A percentile compares a stretch with the other conserved stretches of the same genome.
Evolutionary conservation across 2,113 vertebrate genomes (phyloP).

Genomic region (Hyla sarda): DNA sequence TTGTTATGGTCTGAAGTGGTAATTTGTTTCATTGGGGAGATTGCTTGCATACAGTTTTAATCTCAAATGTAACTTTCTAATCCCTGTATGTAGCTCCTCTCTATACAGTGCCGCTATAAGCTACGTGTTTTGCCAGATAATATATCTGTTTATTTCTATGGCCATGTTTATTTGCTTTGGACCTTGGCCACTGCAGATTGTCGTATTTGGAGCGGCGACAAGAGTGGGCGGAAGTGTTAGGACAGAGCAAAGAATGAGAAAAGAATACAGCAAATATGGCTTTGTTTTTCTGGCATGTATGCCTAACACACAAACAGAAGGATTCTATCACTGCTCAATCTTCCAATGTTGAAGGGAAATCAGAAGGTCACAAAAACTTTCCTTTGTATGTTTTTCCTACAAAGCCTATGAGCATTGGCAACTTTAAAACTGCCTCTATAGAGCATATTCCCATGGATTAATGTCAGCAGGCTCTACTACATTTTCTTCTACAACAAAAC

Average conservation of each 20-base stretch:
- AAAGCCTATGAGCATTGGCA: not conserved
- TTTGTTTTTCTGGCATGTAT: slow-evolving; percentile 41
- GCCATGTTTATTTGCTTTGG: slow-evolving; percentile 65
- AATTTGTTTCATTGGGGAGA: no score
- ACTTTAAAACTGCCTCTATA: not conserved
- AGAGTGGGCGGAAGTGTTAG: slow-evolving; percentile 64
- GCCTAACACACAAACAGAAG: slow-evolving; percentile 16
- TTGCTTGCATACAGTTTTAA: no score
- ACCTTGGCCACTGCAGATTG: slow-evolving; percentile 51
- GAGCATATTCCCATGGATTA: not conserved
- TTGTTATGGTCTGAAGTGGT: no score
- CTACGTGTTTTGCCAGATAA: slow-evolving; percentile 12
- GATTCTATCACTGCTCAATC: slow-evolving; percentile 36
- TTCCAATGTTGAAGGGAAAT: slow-evolving; percentile 21
- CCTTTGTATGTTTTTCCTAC: slow-evolving; percentile 19
- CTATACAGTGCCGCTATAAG: not conserved
- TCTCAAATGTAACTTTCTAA: no score
- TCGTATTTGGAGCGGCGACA: slow-evolving; percentile 60
- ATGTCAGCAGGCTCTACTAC: not conserved
- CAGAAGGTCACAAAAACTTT: slow-evolving; percentile 11
- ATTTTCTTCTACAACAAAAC: not conserved
- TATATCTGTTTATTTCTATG: slow-evolving; percentile 46
- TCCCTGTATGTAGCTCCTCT: not conserved
- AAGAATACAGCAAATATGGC: slow-evolving; percentile 39
- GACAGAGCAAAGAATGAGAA: slow-evolving; percentile 59